Evolutionary conservation across 2,888 invertebrate species (phyloP).

Genomic region (Eurois occulta): DNA sequence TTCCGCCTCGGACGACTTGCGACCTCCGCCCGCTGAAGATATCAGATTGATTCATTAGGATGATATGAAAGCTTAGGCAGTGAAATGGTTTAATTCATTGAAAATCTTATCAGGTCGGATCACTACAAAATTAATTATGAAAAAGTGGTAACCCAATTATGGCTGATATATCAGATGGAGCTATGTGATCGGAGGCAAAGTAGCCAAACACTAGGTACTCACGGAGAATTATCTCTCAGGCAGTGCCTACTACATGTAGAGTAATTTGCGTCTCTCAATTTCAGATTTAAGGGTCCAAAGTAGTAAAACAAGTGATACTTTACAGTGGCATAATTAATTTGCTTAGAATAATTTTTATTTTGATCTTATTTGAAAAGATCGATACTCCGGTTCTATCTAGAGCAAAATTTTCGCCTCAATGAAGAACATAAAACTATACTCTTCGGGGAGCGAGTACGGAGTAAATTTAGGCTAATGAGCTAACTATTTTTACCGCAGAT

Average conservation of each 20-base stretch:
- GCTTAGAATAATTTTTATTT: neutral
- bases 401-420: slow-evolving; percentile 40
- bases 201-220: neutral
- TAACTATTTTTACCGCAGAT: slow-evolving; percentile 75
- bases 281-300: neutral
- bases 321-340: neutral
- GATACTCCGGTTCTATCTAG: neutral
- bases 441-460: slow-evolving; percentile 45
- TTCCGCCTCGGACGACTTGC: slow-evolving; percentile 89
- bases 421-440: slow-evolving; percentile 45
- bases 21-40: slow-evolving; percentile 85
- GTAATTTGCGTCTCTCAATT: neutral
- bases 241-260: neutral
- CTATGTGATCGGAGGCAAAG: neutral
- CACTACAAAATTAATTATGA: slow-evolving; percentile 1
- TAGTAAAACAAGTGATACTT: neutral
- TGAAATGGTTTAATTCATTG: slow-evolving; percentile 3
- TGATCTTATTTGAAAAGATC: neutral
- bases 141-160: slow-evolving; percentile 12
- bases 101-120: neutral
- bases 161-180: slow-evolving; percentile 9
- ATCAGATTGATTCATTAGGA: slow-evolving; percentile 11
- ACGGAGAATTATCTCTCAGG: neutral
- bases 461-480: slow-evolving; percentile 76
- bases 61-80: neutral